Base-by-base conservation (phyloP, 2,888 invertebrate species). In the Sesia apiformis region DNA sequence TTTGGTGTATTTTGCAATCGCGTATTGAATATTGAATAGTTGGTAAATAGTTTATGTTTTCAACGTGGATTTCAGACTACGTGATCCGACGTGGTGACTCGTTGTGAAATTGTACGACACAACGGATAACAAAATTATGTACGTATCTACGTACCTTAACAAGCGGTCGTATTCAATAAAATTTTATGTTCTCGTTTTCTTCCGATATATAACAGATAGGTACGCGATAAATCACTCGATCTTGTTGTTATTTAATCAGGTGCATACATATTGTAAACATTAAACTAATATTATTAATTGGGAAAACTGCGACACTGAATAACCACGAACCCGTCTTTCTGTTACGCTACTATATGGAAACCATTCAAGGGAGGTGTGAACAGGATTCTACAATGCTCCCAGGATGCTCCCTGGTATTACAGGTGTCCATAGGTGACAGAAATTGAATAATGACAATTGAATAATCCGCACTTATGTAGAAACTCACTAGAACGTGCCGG, bases 1-100 rank as follows among this genome's bases (percentile, higher is more conserved):
- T 89, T 89, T 89, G 88, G 88, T 82, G 88, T 88, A 89, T 89
- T 88, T 89, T 88, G 83, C 86, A 86, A 87, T 87, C 85, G 84
- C 82, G 83, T 84, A 86, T 88, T 86, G 89, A 88, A 89, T 89
- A 87, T 87, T 87, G 83, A 87, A 86, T 84, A 81, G 84, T 81
- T 76, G 64, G 82, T 88, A 88, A 89, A 89, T 89, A 87, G 89
- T 88, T 88, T 86, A 89, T 88, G 87, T 81, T 84, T 78, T 76
- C 81, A 72, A 73, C 81, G 84, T 80, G 81, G 82, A 86, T 88
- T 88, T 85, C 79, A 81, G 49, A 52, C 51, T 52, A 85, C 84
- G 88, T 87, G 86, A 82, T 81, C 74, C 78, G 73, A 76, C 78
- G 76, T 72, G 76, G 61, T 70, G 70, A 65, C 69, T 74, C 70